Base-by-base conservation (phyloP, 1,140 invertebrate genomes). In the Dryas iulia region DNA sequence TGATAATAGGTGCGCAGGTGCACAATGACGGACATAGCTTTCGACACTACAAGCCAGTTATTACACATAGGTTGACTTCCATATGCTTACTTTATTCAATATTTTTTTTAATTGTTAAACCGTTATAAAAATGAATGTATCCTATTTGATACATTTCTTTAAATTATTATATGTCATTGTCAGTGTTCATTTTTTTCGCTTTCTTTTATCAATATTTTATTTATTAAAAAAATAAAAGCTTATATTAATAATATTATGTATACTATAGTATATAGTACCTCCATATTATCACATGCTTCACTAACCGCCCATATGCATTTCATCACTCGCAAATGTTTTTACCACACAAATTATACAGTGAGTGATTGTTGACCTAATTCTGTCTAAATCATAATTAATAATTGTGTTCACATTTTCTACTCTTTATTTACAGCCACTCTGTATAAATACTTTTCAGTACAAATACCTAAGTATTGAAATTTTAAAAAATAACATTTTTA, bases 321-420 rank as follows among this genome's bases (percentile, higher is more conserved):
- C 78, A 71, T 83, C 83, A 82, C 83, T 83, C 75, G 74, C 71
- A 47, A 79, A 77, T 76, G 71, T 79, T 77, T 81, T 80, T 72
- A 76, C 74, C 63, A 76, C 66, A 75, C 73, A 71, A 73, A 79
- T 73, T 77, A 72, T 70, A 59, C 58, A 12, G 52, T 47, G 68
- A 69, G 58, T 65, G 58, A 73, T 66, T 65, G 70, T 73, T 76
- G 79, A 76, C 76, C 76, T 69, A 82, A 69, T 73, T 78, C 66
- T 72, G 71, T 76, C 73, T 64, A 63, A 62, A 14, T 28, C 33
- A 26, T 39, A 60, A 59, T 60, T 47, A 26, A 47, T 47, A 60
- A 25, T 60, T 56, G 21, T 56, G 1, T 25, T 26, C 53, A 56
- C 21, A 54, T 24, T 31, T 47, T 47, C 18, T 47, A 47, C 3